These are phyloP conservation scores for Pantherophis vulpinus DNA, from an alignment of 2,797 vertebrate species.

Conservation along the genomic window DNA sequence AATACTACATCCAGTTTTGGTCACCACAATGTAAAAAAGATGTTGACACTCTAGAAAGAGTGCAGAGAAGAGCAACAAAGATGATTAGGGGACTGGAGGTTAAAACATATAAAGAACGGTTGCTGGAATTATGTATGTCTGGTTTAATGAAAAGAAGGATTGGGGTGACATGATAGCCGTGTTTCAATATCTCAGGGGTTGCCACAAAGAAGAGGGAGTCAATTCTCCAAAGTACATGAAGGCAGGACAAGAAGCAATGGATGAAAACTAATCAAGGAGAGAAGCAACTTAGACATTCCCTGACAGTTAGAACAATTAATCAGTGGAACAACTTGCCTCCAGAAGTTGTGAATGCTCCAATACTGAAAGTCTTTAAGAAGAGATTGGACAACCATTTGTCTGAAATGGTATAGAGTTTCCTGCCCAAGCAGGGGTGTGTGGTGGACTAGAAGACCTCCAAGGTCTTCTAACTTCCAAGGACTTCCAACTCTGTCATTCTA, in stretches of 20 bases:
- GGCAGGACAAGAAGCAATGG: background rate
- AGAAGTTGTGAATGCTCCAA: background rate
- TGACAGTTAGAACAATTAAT: background rate
- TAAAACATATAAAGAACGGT: background rate
- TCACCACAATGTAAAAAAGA: background rate
- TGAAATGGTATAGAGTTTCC: background rate
- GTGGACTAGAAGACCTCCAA: background rate
- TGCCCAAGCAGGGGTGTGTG: background rate
- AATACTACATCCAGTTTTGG: background rate
- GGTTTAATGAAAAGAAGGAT: background rate
- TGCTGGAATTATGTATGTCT: background rate
- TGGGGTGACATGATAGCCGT: background rate
- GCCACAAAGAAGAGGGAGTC: background rate
- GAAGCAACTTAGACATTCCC: background rate
- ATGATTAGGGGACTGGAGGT: background rate
- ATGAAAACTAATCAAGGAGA: background rate
- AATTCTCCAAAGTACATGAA: background rate
- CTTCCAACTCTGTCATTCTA: background rate
- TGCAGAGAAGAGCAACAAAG: background rate
- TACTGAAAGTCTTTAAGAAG: background rate
- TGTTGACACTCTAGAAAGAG: background rate
- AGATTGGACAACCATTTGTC: background rate
- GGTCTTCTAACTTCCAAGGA: too few species aligned
- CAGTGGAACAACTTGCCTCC: background rate
- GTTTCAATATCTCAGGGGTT: background rate